Conservation (phyloP, 2,113 vertebrate species). For the Naja naja region DNA sequence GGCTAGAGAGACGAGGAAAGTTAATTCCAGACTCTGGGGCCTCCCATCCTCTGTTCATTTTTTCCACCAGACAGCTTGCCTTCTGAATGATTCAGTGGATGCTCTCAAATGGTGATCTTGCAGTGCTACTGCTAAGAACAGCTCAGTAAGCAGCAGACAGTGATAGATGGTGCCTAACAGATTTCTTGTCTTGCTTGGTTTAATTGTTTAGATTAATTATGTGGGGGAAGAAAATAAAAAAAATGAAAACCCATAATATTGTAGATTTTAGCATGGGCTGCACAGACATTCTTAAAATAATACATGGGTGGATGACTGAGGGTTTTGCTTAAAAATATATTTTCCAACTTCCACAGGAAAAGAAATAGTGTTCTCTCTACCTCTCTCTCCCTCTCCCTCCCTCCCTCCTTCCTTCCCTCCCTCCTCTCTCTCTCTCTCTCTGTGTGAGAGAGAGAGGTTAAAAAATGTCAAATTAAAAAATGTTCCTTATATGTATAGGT, state of each 20-base stretch:
- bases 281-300: neutral
- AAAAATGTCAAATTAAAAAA: no score
- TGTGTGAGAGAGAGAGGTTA: no score
- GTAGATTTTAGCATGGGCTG: neutral
- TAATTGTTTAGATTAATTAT: neutral
- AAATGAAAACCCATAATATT: neutral
- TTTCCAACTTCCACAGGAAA: neutral
- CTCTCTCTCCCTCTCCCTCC: neutral
- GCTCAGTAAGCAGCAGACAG: neutral
- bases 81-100: neutral
- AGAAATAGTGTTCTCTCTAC: neutral
- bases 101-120: neutral
- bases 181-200: neutral
- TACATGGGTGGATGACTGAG: neutral
- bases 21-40: neutral
- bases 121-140: neutral
- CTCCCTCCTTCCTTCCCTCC: no score
- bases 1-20: neutral
- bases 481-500: no score
- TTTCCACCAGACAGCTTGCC: neutral
- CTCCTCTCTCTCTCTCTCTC: no score
- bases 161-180: neutral
- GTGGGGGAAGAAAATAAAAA: neutral
- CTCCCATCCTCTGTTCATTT: neutral
- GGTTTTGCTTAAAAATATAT: neutral